These are phyloP conservation scores for Drosophila triauraria DNA, from an alignment of 1,140 invertebrate genomes.

Conservation along the genomic window DNA sequence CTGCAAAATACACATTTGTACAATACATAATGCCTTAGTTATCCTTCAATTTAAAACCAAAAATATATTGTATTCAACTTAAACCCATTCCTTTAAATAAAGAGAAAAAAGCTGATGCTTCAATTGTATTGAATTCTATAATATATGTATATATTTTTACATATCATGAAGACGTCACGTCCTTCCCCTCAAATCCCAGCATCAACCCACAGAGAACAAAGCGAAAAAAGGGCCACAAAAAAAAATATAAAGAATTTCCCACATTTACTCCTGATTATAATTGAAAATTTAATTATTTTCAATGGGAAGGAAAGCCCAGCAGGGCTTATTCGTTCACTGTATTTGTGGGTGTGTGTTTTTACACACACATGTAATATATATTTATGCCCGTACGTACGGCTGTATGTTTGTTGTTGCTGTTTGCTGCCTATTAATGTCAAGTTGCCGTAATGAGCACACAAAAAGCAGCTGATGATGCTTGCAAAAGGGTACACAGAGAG, in stretches of 20 bases:
- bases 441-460: constrained; percentile 78
- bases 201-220: constrained; percentile 7
- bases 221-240: constrained; percentile 12
- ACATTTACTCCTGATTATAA: constrained; percentile 55
- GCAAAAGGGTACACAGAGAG: constrained; percentile 27
- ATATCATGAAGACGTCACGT: neutral
- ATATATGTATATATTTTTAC: neutral
- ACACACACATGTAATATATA: constrained; percentile 31
- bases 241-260: constrained; percentile 35
- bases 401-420: constrained; percentile 54
- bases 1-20: no score
- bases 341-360: constrained; percentile 7
- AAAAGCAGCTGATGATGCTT: constrained; percentile 72
- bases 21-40: neutral
- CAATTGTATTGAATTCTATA: constrained; percentile 1
- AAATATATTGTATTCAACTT: neutral
- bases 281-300: constrained; percentile 70
- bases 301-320: constrained; percentile 38
- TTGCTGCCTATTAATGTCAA: constrained; percentile 78
- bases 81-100: no score
- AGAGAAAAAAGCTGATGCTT: no score
- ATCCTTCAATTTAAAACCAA: neutral
- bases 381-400: constrained; percentile 8
- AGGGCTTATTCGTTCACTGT: constrained; percentile 45
- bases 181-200: neutral